phyloP scores from a whole-genome alignment of 2,113 vertebrate genomes.

The Megaceryle torquata region DNA sequence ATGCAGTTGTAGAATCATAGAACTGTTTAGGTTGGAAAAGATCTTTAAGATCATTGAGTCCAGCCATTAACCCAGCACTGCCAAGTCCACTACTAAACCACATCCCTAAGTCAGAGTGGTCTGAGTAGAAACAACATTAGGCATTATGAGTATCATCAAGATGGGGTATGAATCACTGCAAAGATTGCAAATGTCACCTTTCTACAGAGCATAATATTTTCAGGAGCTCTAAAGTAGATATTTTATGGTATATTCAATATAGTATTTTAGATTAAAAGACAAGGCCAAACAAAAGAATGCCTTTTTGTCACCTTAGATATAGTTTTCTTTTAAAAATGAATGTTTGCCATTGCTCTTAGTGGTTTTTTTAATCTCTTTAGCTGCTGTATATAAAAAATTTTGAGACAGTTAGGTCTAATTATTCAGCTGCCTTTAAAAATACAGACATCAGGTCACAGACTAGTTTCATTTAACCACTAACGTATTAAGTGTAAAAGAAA shows the following conservation, averaged over 20 bases:
- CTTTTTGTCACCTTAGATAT: background rate
- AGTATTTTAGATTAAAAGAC: background rate
- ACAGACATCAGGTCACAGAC: background rate
- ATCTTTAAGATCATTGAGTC: background rate
- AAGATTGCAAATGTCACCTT: background rate
- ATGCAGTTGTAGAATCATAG: background rate
- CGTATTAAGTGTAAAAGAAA: background rate
- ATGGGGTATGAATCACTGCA: background rate
- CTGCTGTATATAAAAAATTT: background rate
- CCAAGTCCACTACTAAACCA: background rate
- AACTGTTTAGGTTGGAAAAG: background rate
- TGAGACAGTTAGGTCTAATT: background rate
- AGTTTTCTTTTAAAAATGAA: background rate
- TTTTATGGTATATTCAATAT: background rate
- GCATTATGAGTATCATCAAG: background rate
- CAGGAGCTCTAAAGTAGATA: background rate
- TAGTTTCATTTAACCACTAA: background rate
- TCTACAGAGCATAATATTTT: background rate
- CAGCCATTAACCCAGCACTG: background rate
- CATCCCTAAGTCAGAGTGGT: background rate
- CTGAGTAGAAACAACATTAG: background rate
- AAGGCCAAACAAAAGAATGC: background rate
- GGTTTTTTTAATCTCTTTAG: background rate
- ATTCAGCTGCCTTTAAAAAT: background rate
- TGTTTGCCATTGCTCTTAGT: background rate